phyloP scores from a whole-genome alignment of 2,797 vertebrate species.

The Tragopan temminckii region DNA sequence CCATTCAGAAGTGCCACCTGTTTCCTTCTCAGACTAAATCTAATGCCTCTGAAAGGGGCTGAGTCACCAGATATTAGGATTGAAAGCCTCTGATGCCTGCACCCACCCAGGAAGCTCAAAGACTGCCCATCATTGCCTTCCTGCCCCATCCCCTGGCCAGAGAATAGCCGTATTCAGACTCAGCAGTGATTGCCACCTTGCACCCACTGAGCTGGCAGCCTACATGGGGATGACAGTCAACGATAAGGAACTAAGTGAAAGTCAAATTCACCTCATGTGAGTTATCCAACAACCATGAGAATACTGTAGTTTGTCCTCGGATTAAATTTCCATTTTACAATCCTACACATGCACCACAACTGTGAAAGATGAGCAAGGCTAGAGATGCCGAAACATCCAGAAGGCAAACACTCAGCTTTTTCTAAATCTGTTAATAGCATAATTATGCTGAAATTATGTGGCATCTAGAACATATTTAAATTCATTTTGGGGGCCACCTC shows the following conservation, averaged over 20 bases:
- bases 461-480: neutral
- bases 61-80: neutral
- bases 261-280: neutral
- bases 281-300: neutral
- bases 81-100: neutral
- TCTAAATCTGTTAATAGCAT: constrained; percentile 27
- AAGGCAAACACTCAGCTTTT: neutral
- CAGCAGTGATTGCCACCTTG: neutral
- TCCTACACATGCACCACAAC: neutral
- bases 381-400: constrained; percentile 3
- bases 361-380: neutral
- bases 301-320: neutral
- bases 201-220: neutral
- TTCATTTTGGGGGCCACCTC: constrained; percentile 7
- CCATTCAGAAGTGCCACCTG: neutral
- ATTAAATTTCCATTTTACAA: constrained; percentile 1
- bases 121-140: neutral
- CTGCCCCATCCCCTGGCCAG: neutral
- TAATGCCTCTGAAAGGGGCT: neutral
- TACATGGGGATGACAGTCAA: neutral
- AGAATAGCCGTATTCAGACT: neutral
- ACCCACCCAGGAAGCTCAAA: neutral
- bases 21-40: neutral
- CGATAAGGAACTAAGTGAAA: neutral
- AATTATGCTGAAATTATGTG: constrained; percentile 24